Evolutionary conservation across 2,888 invertebrate genomes (phyloP).

Genomic region (Trachelus tabidus): DNA sequence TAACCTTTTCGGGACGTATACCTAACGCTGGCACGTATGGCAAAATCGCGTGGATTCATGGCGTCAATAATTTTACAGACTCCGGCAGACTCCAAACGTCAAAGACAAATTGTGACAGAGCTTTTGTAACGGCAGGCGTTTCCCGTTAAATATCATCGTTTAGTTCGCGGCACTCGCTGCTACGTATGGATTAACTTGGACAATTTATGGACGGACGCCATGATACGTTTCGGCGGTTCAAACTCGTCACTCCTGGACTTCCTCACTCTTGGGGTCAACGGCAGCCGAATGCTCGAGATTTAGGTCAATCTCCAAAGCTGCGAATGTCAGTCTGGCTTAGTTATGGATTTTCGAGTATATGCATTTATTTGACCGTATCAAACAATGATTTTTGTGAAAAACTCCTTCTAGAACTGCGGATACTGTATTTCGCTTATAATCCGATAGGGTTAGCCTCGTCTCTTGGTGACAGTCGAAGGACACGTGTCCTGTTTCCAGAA

Average conservation of each 20-base stretch:
- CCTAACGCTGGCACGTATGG: not conserved
- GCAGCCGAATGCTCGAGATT: not conserved
- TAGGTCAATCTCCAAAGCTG: not conserved
- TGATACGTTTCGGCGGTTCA: not conserved
- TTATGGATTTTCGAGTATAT: not conserved
- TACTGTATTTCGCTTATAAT: not conserved
- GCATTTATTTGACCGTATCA: not conserved
- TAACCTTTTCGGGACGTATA: not conserved
- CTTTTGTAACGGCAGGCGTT: not conserved
- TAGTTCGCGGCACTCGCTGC: not conserved
- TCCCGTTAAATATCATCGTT: not conserved
- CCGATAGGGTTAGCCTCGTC: not conserved
- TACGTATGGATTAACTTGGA: not conserved
- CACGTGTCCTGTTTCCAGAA: not conserved
- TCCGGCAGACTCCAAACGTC: not conserved
- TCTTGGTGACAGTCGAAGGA: not conserved
- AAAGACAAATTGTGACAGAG: not conserved
- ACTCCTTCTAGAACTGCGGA: not conserved
- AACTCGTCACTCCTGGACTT: not conserved
- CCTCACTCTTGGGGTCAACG: not conserved
- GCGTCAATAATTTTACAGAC: not conserved
- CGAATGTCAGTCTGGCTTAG: not conserved
- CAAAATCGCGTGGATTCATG: not conserved
- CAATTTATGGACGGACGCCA: not conserved
- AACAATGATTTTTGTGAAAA: not conserved